Conservation (phyloP, 2,888 invertebrate species). For the Tupiocoris notatus region DNA sequence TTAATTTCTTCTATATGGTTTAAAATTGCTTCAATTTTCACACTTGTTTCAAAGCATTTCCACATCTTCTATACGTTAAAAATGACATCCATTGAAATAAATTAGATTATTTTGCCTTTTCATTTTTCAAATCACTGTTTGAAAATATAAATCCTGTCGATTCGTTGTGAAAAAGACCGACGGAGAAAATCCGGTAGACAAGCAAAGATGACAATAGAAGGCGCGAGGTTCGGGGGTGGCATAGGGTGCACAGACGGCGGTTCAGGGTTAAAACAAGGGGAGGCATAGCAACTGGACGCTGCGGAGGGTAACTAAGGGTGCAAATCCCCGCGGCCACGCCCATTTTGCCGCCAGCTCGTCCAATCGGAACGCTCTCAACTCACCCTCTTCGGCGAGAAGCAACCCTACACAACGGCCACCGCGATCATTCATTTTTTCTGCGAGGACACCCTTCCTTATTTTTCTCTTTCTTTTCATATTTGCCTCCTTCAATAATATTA, state of each 20-base stretch:
- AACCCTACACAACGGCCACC: not conserved
- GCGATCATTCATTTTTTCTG: conserved; percentile 31
- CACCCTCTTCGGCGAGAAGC: conserved; percentile 15
- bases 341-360: conserved; percentile 16
- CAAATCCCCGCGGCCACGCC: conserved; percentile 27
- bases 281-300: conserved; percentile 38
- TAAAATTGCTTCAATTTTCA: no score
- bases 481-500: conserved; percentile 38
- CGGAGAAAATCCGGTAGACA: not conserved
- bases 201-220: not conserved
- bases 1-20: no score
- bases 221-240: not conserved
- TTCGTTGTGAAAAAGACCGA: not conserved
- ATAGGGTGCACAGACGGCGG: no score
- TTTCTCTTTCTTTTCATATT: conserved; percentile 28
- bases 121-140: no score
- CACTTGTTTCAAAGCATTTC: no score
- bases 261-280: conserved; percentile 21
- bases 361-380: conserved; percentile 24
- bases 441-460: not conserved
- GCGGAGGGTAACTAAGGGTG: conserved; percentile 39
- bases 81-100: no score
- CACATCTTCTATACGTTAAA: no score
- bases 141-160: no score
- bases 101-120: no score